These are phyloP conservation scores for Camelus bactrianus DNA, from an alignment of 2,113 vertebrate genomes.

Conservation along the genomic window DNA sequence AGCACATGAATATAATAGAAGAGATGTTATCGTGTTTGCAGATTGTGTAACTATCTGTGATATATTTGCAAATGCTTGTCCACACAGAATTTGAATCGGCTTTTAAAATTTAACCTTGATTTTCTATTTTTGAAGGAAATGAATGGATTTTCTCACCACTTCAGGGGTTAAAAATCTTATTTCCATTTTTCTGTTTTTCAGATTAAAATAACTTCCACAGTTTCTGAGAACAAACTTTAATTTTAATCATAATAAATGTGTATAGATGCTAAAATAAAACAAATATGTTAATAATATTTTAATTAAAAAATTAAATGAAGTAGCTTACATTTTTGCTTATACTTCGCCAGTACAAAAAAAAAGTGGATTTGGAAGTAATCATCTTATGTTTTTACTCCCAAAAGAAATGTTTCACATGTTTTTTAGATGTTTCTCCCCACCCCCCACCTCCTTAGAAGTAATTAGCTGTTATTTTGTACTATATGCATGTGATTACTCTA, in stretches of 20 bases:
- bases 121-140: conserved; percentile 48
- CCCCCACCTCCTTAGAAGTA: conserved; percentile 37
- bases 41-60: background rate
- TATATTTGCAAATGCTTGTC: background rate
- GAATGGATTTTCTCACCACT: background rate
- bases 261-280: conserved; percentile 1
- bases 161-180: conserved; percentile 29
- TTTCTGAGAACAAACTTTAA: background rate
- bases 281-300: conserved; percentile 62
- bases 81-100: background rate
- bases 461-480: conserved; percentile 82
- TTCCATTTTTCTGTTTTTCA: conserved; percentile 59
- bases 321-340: conserved; percentile 37
- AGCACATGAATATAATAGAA: background rate
- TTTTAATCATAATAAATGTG: conserved; percentile 32
- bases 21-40: background rate
- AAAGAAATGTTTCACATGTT: conserved; percentile 77
- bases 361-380: conserved; percentile 47
- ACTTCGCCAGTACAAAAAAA: conserved; percentile 27
- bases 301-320: conserved; percentile 61
- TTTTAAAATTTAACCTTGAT: background rate
- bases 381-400: conserved; percentile 47
- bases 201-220: conserved; percentile 28
- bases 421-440: conserved; percentile 57
- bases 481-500: conserved; percentile 77